phyloP scores from a whole-genome alignment of 2,113 vertebrate species.

The Synodontis membranacea region DNA sequence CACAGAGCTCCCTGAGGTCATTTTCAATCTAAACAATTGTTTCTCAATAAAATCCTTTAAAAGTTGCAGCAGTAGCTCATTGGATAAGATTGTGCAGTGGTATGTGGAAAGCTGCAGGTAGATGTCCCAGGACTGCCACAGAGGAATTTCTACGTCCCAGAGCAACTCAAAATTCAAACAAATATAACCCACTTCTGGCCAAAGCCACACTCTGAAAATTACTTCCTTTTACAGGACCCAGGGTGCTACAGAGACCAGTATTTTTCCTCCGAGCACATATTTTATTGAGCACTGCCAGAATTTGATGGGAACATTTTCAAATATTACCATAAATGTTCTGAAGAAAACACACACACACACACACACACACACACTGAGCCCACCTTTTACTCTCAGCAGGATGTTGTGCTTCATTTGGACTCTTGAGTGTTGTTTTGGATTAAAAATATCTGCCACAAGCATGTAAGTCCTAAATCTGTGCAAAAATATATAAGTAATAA shows the following conservation, averaged over 20 bases:
- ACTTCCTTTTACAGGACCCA: not conserved
- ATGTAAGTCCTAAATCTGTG: not conserved
- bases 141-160: not conserved
- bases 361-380: too few species aligned
- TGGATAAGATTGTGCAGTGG: not conserved
- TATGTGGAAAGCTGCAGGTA: not conserved
- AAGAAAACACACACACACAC: not conserved
- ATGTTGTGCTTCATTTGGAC: not conserved
- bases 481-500: not conserved
- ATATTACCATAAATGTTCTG: not conserved
- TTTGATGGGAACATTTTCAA: not conserved
- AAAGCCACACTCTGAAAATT: slow-evolving; percentile 17
- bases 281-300: slow-evolving; percentile 2
- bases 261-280: slow-evolving; percentile 3
- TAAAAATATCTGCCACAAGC: not conserved
- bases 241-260: not conserved
- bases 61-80: not conserved
- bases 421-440: not conserved
- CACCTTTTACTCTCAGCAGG: not conserved
- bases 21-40: not conserved
- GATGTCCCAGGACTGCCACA: not conserved
- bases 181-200: not conserved
- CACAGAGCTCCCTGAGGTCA: not conserved
- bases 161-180: not conserved
- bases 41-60: not conserved